Evolutionary conservation across 2,113 vertebrate genomes (phyloP), one percentile per base, ranked within the genome.

Genomic region (Melanotaenia duboulayi): DNA sequence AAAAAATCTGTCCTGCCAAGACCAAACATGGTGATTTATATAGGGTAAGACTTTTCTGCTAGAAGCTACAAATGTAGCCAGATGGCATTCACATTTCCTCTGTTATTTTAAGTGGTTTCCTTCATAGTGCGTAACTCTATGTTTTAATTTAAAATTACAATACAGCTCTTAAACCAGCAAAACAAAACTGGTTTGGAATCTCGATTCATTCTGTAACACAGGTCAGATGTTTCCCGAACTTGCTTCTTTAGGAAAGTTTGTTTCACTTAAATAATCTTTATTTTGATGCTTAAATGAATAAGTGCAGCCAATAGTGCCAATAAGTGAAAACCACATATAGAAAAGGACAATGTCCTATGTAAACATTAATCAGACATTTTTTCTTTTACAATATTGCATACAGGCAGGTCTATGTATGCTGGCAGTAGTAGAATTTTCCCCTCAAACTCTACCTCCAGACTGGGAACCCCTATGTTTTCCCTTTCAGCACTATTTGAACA

Each of bases 81-180:
- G 80, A 75, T 81, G 87, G 73, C 51, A 71, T 75, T 81, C 62
- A 54, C 44, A 64, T 87, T 74, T 65, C 80, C 66, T 64, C 32
- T 91, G 84, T 86, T 92, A 84, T 91, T 87, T 81, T 87, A 89
- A 89, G 82, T 71, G 87, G 77, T 91, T 92, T 87, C 90, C 87
- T 85, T 86, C 86, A 90, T 87, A 68, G 80, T 61, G 76, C 81
- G 89, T 87, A 66, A 80, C 66, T 88, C 73, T 84, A 54, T 82
- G 74, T 80, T 74, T 87, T 78, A 90, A 88, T 90, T 28, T 82
- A 64, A 79, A 87, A 87, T 67, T 37, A 84, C 35, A 65, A 78
- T 85, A 80, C n/a, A 39, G 57, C 82, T 84, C 86, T 78, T 71
- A 76, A 82, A 89, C 66, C 46, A 20, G 78, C 71, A 64, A 65